phyloP scores from a whole-genome alignment of 2,797 vertebrate species.

The Melanogrammus aeglefinus region DNA sequence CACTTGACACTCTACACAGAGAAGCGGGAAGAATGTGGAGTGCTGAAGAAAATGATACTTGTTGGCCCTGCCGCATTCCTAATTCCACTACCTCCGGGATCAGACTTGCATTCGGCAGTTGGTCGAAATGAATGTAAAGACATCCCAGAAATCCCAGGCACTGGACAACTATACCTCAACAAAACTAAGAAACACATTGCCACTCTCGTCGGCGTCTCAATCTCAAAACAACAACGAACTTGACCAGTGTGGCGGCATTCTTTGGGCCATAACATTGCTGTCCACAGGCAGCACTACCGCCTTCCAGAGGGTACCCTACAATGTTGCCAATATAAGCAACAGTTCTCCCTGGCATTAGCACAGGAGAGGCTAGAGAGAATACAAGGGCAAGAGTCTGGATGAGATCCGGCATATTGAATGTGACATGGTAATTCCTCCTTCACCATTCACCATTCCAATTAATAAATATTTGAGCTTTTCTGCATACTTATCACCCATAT shows the following conservation, averaged over 20 bases:
- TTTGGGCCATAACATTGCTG: background rate
- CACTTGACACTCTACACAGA: constrained; percentile 28
- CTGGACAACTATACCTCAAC: background rate
- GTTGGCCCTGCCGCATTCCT: too few relatives aligned
- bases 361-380: constrained; percentile 16
- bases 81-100: too few relatives aligned
- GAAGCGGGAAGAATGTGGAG: constrained; percentile 13
- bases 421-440: too few relatives aligned
- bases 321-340: background rate
- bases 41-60: background rate
- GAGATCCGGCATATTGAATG: too few relatives aligned
- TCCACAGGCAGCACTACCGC: too few relatives aligned
- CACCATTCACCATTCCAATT: too few relatives aligned
- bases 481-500: too few relatives aligned
- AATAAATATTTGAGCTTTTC: too few relatives aligned
- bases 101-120: too few relatives aligned
- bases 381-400: constrained; percentile 18
- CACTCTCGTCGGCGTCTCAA: constrained; percentile 23
- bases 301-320: too few relatives aligned
- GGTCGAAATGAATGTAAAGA: too few relatives aligned
- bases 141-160: background rate
- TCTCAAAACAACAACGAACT: constrained; percentile 20
- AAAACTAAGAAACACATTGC: background rate
- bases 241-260: constrained; percentile 6
- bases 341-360: constrained; percentile 9